Conservation (phyloP, 2,113 vertebrate species). For the Oplegnathus fasciatus region DNA sequence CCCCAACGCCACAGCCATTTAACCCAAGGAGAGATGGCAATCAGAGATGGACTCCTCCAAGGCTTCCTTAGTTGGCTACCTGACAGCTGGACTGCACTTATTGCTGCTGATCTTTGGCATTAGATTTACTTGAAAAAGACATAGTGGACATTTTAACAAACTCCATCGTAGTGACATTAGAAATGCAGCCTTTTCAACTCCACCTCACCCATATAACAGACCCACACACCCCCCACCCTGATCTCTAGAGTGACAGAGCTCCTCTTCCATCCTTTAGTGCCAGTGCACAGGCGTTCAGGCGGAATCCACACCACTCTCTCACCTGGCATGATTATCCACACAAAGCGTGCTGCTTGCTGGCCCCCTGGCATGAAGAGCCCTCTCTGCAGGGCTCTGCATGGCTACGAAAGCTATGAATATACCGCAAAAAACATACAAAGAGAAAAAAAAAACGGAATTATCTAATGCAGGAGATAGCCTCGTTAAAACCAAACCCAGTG, state of each 20-base stretch:
- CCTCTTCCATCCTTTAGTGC: slow-evolving; percentile 76
- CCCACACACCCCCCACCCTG: slow-evolving; percentile 42
- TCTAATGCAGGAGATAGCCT: slow-evolving; percentile 82
- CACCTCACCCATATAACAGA: slow-evolving; percentile 67
- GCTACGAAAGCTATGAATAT: slow-evolving; percentile 85
- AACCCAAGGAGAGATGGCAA: slow-evolving; percentile 81
- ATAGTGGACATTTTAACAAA: slow-evolving; percentile 83
- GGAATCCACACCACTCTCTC: slow-evolving; percentile 76
- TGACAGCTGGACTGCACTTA: slow-evolving; percentile 85
- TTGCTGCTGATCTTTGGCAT: slow-evolving; percentile 83
- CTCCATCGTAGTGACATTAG: slow-evolving; percentile 81
- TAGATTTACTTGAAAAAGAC: slow-evolving; percentile 84
- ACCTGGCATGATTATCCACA: slow-evolving; percentile 82
- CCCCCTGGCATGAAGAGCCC: slow-evolving; percentile 91
- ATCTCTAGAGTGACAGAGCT: slow-evolving; percentile 72
- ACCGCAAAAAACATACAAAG: slow-evolving; percentile 68
- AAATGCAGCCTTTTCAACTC: slow-evolving; percentile 80
- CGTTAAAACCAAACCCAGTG: slow-evolving; percentile 64
- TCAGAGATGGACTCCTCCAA: slow-evolving; percentile 81
- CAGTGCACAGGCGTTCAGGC: slow-evolving; percentile 79
- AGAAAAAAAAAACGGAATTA: slow-evolving; percentile 55
- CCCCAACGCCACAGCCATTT: slow-evolving; percentile 93
- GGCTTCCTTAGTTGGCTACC: slow-evolving; percentile 82
- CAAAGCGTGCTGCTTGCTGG: slow-evolving; percentile 84
- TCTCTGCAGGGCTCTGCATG: slow-evolving; percentile 92